Conservation (phyloP, 2,888 invertebrate genomes). For the Congeria kusceri region DNA sequence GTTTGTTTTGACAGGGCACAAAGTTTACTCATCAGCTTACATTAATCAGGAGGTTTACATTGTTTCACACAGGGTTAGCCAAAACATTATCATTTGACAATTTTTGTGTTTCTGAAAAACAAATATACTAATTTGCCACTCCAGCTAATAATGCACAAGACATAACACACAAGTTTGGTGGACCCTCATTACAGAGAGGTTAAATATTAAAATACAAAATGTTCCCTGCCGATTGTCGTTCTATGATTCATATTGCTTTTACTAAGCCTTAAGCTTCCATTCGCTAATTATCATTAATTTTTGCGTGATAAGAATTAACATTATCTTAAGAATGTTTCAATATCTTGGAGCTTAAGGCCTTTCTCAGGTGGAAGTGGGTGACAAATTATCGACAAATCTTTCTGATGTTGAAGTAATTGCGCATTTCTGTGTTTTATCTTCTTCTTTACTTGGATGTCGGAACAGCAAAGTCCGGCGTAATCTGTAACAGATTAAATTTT, state of each 20-base stretch:
- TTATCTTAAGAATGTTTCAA: slow-evolving; percentile 18
- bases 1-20: slow-evolving; percentile 1
- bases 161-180: too few species aligned
- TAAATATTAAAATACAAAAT: too few species aligned
- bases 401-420: slow-evolving; percentile 30
- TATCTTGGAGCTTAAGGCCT: slow-evolving; percentile 26
- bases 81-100: slow-evolving; percentile 3
- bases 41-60: neutral
- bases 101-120: too few species aligned
- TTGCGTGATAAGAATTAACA: too few species aligned
- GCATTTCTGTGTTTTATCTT: slow-evolving; percentile 50
- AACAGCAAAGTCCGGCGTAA: slow-evolving; percentile 21
- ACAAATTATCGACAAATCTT: slow-evolving; percentile 38
- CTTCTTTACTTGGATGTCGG: slow-evolving; percentile 14
- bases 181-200: too few species aligned
- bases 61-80: neutral
- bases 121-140: too few species aligned
- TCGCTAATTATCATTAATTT: too few species aligned
- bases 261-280: too few species aligned
- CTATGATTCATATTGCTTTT: too few species aligned
- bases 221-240: too few species aligned
- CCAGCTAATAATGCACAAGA: too few species aligned
- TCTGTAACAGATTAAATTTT: slow-evolving; percentile 27
- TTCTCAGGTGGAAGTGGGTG: neutral
- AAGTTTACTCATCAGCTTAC: neutral